Evolutionary conservation across 2,888 invertebrate species (phyloP).

Genomic region (Xanthorhoe spadicearia): DNA sequence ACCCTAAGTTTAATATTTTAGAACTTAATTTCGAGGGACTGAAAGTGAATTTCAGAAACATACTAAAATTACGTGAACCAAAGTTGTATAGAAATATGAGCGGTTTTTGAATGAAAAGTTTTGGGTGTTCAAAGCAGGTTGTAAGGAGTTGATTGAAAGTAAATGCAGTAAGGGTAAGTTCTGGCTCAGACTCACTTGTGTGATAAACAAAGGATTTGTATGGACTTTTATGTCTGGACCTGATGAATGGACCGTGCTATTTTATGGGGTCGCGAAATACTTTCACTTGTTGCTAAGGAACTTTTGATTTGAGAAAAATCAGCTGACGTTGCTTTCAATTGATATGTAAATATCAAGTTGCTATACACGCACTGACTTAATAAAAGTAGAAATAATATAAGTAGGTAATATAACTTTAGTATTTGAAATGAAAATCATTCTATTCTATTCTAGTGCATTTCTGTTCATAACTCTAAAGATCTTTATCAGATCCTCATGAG

Average conservation of each 20-base stretch:
- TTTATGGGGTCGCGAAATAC: conserved; percentile 33
- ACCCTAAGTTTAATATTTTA: conserved; percentile 5
- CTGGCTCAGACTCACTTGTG: conserved; percentile 60
- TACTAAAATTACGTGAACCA: conserved; percentile 1
- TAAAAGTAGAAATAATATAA: too few species aligned
- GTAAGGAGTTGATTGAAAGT: conserved; percentile 72
- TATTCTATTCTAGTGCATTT: too few species aligned
- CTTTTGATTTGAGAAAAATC: not conserved
- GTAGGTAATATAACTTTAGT: too few species aligned
- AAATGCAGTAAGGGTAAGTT: conserved; percentile 77
- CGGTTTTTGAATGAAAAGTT: conserved; percentile 26
- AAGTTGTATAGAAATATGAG: conserved; percentile 18
- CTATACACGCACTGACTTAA: not conserved
- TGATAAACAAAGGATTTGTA: conserved; percentile 74
- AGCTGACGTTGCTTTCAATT: not conserved
- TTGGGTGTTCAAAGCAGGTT: conserved; percentile 40
- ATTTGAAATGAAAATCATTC: too few species aligned
- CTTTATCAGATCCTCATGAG: too few species aligned
- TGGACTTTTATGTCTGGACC: conserved; percentile 72
- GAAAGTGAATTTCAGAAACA: conserved; percentile 15
- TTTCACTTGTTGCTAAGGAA: conserved; percentile 40
- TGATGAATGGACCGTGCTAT: conserved; percentile 44
- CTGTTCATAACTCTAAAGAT: too few species aligned
- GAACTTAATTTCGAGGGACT: conserved; percentile 3
- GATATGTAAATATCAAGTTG: not conserved